A percentile compares a stretch with the other conserved stretches of the same genome.
Evolutionary conservation across 2,888 invertebrate genomes (phyloP).

Genomic region (Dugesia japonica): DNA sequence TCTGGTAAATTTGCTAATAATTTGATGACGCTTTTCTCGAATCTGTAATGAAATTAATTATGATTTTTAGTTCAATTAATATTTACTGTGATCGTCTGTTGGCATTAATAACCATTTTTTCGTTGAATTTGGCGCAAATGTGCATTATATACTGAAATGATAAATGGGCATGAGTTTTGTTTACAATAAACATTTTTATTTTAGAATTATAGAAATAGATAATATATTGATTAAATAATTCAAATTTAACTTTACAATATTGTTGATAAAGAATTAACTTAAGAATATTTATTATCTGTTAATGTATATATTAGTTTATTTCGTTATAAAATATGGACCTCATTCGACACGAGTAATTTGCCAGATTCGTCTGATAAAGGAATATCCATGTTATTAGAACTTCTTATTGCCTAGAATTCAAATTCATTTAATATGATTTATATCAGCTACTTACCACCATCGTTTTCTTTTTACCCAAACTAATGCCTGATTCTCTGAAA

Average conservation of each 20-base stretch:
- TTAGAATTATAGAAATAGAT: no score
- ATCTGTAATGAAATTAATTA: background rate
- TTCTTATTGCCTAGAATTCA: conserved; percentile 2
- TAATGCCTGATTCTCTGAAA: conserved; percentile 2
- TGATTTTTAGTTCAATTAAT: background rate
- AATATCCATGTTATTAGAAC: conserved; percentile 5
- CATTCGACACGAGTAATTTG: background rate
- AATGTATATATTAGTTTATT: no score
- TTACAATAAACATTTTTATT: no score
- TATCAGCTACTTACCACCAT: background rate
- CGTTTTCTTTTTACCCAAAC: background rate
- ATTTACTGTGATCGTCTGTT: background rate
- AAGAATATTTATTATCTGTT: no score
- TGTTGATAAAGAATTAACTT: no score
- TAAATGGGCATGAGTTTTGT: background rate
- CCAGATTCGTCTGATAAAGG: background rate
- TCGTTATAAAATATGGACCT: no score
- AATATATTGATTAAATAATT: no score
- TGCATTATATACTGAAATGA: background rate
- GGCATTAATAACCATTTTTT: background rate
- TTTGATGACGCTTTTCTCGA: background rate
- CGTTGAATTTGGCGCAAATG: background rate
- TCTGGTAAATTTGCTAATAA: background rate
- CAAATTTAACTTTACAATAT: no score
- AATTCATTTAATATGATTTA: background rate